phyloP scores from a whole-genome alignment of 2,113 vertebrate species.

The Vanacampus margaritifer region DNA sequence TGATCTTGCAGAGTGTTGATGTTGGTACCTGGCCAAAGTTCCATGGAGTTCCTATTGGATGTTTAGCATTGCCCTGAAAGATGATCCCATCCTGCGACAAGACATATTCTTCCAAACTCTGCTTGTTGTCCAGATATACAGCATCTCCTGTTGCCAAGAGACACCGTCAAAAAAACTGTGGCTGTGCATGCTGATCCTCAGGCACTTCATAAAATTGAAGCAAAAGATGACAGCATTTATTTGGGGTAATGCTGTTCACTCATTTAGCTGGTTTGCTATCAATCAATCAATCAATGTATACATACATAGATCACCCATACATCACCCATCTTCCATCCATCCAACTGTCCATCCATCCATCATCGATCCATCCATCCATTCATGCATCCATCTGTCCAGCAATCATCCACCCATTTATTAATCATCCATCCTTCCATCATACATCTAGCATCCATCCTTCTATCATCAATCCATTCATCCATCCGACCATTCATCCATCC shows the following conservation, averaged over 20 bases:
- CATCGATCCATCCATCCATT: background rate
- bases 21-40: slow-evolving; percentile 90
- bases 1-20: slow-evolving; percentile 35
- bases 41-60: slow-evolving; percentile 75
- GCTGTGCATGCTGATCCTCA: background rate
- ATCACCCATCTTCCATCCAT: too few species aligned
- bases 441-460: too few species aligned
- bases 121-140: slow-evolving; percentile 78
- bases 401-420: background rate
- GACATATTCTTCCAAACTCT: slow-evolving; percentile 78
- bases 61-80: slow-evolving; percentile 74
- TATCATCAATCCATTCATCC: too few species aligned
- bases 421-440: too few species aligned
- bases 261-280: background rate
- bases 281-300: background rate
- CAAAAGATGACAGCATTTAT: background rate
- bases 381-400: background rate
- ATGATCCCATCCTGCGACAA: slow-evolving; percentile 85
- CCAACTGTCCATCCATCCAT: too few species aligned
- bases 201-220: background rate
- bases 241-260: background rate
- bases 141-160: slow-evolving; percentile 73
- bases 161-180: slow-evolving; percentile 6
- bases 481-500: too few species aligned
- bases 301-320: too few species aligned